phyloP scores from a whole-genome alignment of 2,888 invertebrate genomes.

The Elgonia sp. region DNA sequence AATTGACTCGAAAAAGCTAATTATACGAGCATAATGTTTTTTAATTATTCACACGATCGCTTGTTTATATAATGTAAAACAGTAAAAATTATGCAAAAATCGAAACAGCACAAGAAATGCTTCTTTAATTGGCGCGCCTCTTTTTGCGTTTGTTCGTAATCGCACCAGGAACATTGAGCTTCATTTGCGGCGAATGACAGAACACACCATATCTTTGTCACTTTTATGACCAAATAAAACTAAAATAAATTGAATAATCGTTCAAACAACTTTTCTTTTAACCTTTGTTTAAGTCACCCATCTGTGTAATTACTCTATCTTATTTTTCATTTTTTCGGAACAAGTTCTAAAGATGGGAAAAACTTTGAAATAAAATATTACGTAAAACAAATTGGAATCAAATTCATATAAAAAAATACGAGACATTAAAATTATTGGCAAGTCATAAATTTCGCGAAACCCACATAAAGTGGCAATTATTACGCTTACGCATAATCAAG shows the following conservation, averaged over 20 bases:
- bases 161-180: not conserved
- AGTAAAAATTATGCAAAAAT: constrained; percentile 19
- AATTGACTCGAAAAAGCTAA: constrained; percentile 8
- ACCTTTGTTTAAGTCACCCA: too few relatives aligned
- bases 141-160: not conserved
- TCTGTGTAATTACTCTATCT: too few relatives aligned
- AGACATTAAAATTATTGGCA: too few relatives aligned
- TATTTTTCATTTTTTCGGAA: too few relatives aligned
- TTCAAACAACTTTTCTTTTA: too few relatives aligned
- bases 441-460: constrained; percentile 14
- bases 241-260: too few relatives aligned
- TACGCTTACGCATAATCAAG: constrained; percentile 57
- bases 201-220: too few relatives aligned
- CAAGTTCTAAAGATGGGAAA: too few relatives aligned
- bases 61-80: constrained; percentile 13
- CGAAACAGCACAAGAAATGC: not conserved
- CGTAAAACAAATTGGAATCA: too few relatives aligned
- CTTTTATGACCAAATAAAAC: too few relatives aligned
- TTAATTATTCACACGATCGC: constrained; percentile 12
- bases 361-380: too few relatives aligned
- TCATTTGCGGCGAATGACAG: not conserved
- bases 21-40: constrained; percentile 19
- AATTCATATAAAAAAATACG: too few relatives aligned
- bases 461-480: not conserved
- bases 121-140: not conserved